A percentile compares a stretch with the other conserved stretches of the same genome.
Evolutionary conservation across 2,113 vertebrate genomes (phyloP).

Genomic region (Chaenocephalus aceratus): DNA sequence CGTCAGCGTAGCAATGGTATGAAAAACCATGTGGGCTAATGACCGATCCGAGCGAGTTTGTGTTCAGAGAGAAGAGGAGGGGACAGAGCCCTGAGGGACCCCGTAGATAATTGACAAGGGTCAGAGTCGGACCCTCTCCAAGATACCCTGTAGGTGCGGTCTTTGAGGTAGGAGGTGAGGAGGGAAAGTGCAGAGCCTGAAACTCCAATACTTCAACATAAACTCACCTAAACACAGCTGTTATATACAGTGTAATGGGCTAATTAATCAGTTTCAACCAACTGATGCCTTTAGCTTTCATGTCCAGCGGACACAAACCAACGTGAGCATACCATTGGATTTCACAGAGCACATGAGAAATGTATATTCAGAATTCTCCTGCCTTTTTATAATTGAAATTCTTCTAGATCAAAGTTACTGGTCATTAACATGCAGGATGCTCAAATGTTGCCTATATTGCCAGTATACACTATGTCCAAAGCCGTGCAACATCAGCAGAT

Average conservation of each 20-base stretch:
- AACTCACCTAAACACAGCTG: background rate
- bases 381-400: background rate
- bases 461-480: background rate
- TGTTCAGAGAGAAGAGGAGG: no score
- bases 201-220: background rate
- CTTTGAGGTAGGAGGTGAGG: no score
- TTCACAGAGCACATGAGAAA: background rate
- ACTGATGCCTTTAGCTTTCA: background rate
- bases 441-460: background rate
- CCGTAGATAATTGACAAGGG: no score
- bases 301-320: background rate
- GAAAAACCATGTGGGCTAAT: no score
- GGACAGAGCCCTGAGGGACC: no score
- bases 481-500: background rate
- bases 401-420: background rate
- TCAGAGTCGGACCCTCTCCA: no score
- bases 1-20: no score
- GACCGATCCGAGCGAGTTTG: no score
- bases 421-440: background rate
- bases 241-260: background rate
- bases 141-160: no score
- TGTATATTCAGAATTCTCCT: background rate
- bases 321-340: background rate
- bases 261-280: background rate
- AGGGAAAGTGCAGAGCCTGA: no score